Evolutionary conservation across 2,113 vertebrate genomes (phyloP).

Genomic region (Apaloderma vittatum): DNA sequence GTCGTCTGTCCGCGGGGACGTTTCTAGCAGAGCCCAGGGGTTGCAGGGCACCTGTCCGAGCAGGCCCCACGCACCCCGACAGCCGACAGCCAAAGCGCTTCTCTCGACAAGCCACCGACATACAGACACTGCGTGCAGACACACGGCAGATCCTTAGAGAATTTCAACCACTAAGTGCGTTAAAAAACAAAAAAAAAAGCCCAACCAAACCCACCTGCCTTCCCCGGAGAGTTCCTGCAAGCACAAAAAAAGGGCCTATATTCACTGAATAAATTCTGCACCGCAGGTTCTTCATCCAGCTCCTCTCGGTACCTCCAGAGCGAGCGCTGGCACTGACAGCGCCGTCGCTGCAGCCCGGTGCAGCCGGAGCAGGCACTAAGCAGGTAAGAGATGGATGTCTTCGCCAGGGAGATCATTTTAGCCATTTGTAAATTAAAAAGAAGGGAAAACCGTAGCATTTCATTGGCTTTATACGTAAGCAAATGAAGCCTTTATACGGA

Average conservation of each 20-base stretch:
- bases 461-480: not conserved
- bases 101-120: not conserved
- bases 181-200: not conserved
- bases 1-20: too few species aligned
- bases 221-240: not conserved
- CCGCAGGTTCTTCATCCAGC: not conserved
- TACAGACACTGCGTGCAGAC: not conserved
- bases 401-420: not conserved
- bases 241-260: not conserved
- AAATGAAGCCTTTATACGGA: not conserved
- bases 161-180: not conserved
- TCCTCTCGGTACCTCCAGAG: not conserved
- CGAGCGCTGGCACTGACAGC: accelerated
- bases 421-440: not conserved
- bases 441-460: not conserved
- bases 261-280: not conserved
- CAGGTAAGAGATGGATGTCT: not conserved
- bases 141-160: not conserved
- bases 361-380: not conserved
- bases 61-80: accelerated
- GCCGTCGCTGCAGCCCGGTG: not conserved
- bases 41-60: not conserved
- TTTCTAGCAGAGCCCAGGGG: not conserved
- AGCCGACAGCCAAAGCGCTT: accelerated
- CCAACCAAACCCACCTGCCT: not conserved